These are phyloP conservation scores for Hippoglossus hippoglossus DNA, from an alignment of 2,797 vertebrate genomes.

Conservation along the genomic window DNA sequence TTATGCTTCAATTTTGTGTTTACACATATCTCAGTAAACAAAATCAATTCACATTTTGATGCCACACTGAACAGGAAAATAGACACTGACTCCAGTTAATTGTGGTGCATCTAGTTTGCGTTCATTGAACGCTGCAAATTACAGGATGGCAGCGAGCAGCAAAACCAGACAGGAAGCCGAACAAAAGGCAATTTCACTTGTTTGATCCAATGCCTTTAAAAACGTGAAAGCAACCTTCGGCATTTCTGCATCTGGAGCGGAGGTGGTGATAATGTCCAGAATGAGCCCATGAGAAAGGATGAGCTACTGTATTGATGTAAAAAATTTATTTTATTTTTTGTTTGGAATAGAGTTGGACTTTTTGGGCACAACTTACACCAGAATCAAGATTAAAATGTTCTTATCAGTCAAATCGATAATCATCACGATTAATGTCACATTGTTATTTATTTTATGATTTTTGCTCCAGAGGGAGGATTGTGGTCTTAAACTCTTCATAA, in stretches of 20 bases:
- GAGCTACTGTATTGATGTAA: slow-evolving; percentile 1
- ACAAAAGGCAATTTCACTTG: slow-evolving; percentile 68
- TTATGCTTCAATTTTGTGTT: slow-evolving; percentile 47
- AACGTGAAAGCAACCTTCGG: slow-evolving; percentile 39
- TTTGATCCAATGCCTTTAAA: slow-evolving; percentile 65
- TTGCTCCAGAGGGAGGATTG: too few species aligned
- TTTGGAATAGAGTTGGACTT: not conserved
- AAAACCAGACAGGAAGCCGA: slow-evolving; percentile 64
- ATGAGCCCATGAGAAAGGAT: slow-evolving; percentile 15
- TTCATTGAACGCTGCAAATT: slow-evolving; percentile 81
- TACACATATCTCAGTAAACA: slow-evolving; percentile 63
- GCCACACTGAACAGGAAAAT: slow-evolving; percentile 78
- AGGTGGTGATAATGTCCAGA: slow-evolving; percentile 26
- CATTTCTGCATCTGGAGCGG: slow-evolving; percentile 34
- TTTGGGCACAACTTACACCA: too few species aligned
- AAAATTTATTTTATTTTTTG: not conserved
- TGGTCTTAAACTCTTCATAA: too few species aligned
- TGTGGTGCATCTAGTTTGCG: slow-evolving; percentile 76
- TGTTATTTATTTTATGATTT: too few species aligned
- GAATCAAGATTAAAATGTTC: too few species aligned
- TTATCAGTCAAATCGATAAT: too few species aligned
- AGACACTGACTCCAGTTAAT: slow-evolving; percentile 77
- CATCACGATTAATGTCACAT: too few species aligned
- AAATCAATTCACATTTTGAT: slow-evolving; percentile 79
- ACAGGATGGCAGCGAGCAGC: slow-evolving; percentile 69